Base-by-base conservation (phyloP, 1,140 invertebrate species). In the Lasioglossum albipes region DNA sequence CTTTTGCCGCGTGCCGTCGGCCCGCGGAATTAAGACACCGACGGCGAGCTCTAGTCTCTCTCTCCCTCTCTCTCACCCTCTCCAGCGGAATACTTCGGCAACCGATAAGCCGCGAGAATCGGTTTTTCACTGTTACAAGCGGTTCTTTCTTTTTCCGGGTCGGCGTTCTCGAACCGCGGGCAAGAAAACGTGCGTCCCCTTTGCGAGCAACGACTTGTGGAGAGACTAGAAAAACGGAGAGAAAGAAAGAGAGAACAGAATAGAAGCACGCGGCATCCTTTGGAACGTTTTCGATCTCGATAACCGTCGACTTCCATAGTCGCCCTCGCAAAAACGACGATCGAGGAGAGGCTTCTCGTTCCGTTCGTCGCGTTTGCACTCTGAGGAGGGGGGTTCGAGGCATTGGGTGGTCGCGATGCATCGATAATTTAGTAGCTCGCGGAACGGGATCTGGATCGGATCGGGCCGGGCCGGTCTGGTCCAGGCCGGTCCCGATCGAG, bases 1-100 rank as follows among this genome's bases (percentile, higher is more conserved):
- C 13, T 74, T 81, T 84, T 57, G 81, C 81, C 61, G 73, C 79
- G 66, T 74, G 65, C 73, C 83, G 36, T 65, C 61, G 69, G 57
- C 57, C 41, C 66, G 69, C 76, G 83, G 88, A 89, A 91, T 91
- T 89, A 86, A 91, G 90, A 91, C 88, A 84, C 65, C 82, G 87
- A 87, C 88, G 87, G 89, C 16, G 52, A 16, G 52, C 18, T 54
- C 13, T 54, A 16, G 13, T 2, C 20, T 31, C 67, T 18, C n/a
- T 9, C 57, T 59, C 57, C 22, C 7, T 1, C 36, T 36, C 36
- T 36, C 67, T 18, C 69, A n/a, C n/a, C n/a, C 57, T 59, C 57
- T 7, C 7, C 20, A 20, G 5, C 54, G 79, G 71, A 69, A 65
- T 78, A 54, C 27, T 12, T 52, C 84, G 72, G 72, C 16, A 31